Conservation (phyloP, 2,113 vertebrate species). For the Callithrix jacchus region DNA sequence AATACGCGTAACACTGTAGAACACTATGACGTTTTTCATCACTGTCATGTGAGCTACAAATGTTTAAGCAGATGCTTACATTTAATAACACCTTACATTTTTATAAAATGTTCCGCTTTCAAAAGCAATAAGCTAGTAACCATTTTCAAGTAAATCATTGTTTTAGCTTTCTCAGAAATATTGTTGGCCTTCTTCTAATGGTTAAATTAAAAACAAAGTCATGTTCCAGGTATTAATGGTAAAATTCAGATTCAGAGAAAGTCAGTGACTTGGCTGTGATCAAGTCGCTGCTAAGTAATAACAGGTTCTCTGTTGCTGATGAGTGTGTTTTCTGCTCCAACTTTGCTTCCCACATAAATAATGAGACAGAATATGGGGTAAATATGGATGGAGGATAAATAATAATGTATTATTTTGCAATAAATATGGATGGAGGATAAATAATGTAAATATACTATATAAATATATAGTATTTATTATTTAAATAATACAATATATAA, state of each 20-base stretch:
- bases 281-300: background rate
- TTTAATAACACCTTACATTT: background rate
- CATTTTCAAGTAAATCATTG: background rate
- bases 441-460: too few relatives aligned
- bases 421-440: too few relatives aligned
- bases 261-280: background rate
- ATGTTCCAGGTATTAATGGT: too few relatives aligned
- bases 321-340: background rate
- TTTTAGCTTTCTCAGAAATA: conserved; percentile 28
- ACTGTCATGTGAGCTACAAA: background rate
- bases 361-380: background rate
- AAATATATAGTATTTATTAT: too few relatives aligned
- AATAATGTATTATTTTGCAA: too few relatives aligned
- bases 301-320: background rate
- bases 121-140: background rate
- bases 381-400: background rate
- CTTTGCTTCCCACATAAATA: background rate
- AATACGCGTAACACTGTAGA: background rate
- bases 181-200: background rate
- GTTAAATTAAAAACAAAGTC: background rate
- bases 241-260: background rate
- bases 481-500: too few relatives aligned
- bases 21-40: background rate
- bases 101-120: background rate
- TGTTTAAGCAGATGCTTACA: background rate